A percentile compares a stretch with the other conserved stretches of the same genome.
These are phyloP conservation scores for Limnephilus rhombicus DNA, from an alignment of 2,888 invertebrate species.

Conservation along the genomic window DNA sequence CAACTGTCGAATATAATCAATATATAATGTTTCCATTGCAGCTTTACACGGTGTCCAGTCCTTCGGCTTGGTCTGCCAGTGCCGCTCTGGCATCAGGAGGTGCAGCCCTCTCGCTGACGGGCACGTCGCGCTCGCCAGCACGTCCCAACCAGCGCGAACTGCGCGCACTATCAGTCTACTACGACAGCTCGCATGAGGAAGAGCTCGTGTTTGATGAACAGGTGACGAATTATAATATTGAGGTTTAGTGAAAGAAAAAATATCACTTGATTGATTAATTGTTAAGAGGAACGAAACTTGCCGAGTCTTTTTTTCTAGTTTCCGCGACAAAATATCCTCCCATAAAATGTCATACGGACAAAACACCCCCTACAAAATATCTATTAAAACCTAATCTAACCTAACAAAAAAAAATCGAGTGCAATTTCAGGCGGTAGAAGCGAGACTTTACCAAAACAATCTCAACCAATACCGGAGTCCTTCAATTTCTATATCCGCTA, in stretches of 20 bases:
- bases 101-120: conserved; percentile 73
- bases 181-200: conserved; percentile 51
- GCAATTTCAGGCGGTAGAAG: no score
- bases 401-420: no score
- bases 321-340: no score
- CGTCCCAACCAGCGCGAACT: conserved; percentile 33
- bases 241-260: neutral
- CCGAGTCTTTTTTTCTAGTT: no score
- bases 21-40: conserved; percentile 67
- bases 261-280: neutral
- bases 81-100: conserved; percentile 69
- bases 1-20: no score
- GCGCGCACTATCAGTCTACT: conserved; percentile 46
- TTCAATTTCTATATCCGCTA: no score
- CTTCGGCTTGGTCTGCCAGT: conserved; percentile 71
- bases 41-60: conserved; percentile 77
- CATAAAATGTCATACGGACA: no score
- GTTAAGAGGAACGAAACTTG: no score
- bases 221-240: conserved; percentile 31
- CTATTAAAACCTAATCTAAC: no score
- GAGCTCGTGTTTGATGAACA: conserved; percentile 63
- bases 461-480: no score
- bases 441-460: no score
- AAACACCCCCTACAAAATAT: no score
- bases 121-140: conserved; percentile 68